Base-by-base conservation (phyloP, 2,888 invertebrate species). In the Heliconius hortense region DNA sequence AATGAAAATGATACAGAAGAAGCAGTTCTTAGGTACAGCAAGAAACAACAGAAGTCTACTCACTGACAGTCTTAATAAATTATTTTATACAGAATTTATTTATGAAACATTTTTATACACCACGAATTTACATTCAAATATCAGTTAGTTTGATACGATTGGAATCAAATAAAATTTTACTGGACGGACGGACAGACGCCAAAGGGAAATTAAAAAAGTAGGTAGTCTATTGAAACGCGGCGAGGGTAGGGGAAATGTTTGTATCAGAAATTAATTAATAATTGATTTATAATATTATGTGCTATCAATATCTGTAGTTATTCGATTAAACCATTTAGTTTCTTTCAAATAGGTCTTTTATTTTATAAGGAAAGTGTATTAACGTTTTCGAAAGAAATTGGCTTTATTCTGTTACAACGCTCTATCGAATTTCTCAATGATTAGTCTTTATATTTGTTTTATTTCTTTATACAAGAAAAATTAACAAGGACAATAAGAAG, bases 181-280 rank as follows among this genome's bases (percentile, higher is more conserved):
- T 93, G 93, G 93, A 94, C 93, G 93, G 93, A 94, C 90, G 92
- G 92, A 92, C 88, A 91, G 88, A 88, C 86, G 84, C 84, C 87
- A 88, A 84, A 82, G 75, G 81, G 84, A 83, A 82, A 83, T 82
- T 80, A 83, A 82, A 81, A 39, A 71, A n/a, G 13, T 39, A 26
- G 26, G 24, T 26, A 53, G 60, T 18, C 18, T 39, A 39, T 56
- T 60, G 56, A 31, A 56, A 69, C 35, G 15, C 10, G 28, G 31
- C n/a, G 31, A 53, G 53, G 15, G 13, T 31, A 31, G 28, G 28
- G 53, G 56, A 31, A 53, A n/a, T 15, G 11, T 28, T 56, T 35
- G 24, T 69, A n/a, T 56, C 1, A 56, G 10, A n/a, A 56, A 56
- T n/a, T 56, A 56, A 56, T n/a, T 56, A 0, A 10, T n/a, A 10